Conservation (phyloP, 2,888 invertebrate species). For the Nipponacmea schrenckii region DNA sequence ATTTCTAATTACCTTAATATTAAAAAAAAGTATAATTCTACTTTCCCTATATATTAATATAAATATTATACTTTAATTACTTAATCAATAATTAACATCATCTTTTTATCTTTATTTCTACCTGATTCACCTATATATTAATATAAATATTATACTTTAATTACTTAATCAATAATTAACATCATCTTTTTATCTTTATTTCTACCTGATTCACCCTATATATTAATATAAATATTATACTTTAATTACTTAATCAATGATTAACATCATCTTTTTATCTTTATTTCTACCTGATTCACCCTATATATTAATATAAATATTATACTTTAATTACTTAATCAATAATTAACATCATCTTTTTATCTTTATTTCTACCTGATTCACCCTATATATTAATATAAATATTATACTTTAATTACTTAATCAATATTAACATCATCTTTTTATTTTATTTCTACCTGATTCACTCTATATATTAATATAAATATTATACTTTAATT, state of each 20-base stretch:
- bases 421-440: too few relatives aligned
- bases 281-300: conserved; percentile 14
- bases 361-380: conserved; percentile 24
- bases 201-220: background rate
- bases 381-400: background rate
- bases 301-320: background rate
- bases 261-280: conserved; percentile 44
- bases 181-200: too few relatives aligned
- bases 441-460: too few relatives aligned
- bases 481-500: background rate
- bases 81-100: conserved; percentile 46
- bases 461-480: background rate
- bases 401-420: conserved; percentile 21
- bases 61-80: conserved; percentile 32
- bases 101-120: too few relatives aligned
- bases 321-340: conserved; percentile 39
- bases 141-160: background rate
- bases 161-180: too few relatives aligned
- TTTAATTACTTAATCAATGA: conserved; percentile 49
- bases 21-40: too few relatives aligned
- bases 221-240: background rate
- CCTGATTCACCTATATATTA: too few relatives aligned
- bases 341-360: conserved; percentile 46
- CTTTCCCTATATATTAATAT: background rate
- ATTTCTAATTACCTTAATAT: conserved; percentile 39